These are phyloP conservation scores for human DNA, from an alignment of 2,113 vertebrate species.

Conservation along the genomic window GRCh38 chr9:84853001-84853500, in stretches of 20 bases:
- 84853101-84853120: constrained; percentile 60
- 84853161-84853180: not conserved
- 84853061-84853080: constrained; percentile 40
- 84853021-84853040: constrained; percentile 23
- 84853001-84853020: not conserved
- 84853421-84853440: not conserved
- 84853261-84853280: not conserved
- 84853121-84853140: constrained; percentile 49
- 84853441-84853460: not conserved
- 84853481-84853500: not conserved
- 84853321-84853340: not conserved
- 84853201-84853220: not conserved
- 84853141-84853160: constrained; percentile 38
- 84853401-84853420: not conserved
- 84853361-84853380: not conserved
- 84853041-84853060: constrained; percentile 23
- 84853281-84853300: not conserved
- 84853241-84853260: not conserved
- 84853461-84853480: not conserved
- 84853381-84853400: not conserved
- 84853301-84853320: not conserved
- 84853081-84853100: constrained; percentile 62
- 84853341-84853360: not conserved
- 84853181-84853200: not conserved
- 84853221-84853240: not conserved